Conservation (phyloP, 2,797 vertebrate genomes). For the Macropus fuliginosus region DNA sequence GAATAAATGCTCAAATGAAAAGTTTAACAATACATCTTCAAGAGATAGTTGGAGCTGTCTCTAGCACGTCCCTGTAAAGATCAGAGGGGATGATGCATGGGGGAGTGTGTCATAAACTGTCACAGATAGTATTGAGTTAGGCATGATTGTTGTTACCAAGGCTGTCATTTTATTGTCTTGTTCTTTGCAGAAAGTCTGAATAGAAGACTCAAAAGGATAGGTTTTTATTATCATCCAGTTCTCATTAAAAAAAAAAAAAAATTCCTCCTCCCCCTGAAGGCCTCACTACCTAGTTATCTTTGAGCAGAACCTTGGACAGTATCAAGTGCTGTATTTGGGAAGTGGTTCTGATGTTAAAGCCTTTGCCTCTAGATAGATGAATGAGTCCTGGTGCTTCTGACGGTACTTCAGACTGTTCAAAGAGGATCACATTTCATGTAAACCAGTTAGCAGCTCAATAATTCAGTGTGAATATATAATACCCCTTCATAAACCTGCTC, state of each 20-base stretch:
- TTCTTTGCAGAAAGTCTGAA: background rate
- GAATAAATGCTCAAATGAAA: background rate
- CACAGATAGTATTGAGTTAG: background rate
- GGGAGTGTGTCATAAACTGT: background rate
- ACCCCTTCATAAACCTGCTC: background rate
- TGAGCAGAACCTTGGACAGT: background rate
- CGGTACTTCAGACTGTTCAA: background rate
- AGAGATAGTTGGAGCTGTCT: background rate
- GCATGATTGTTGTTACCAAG: background rate
- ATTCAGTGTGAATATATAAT: too few relatives aligned
- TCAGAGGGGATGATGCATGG: background rate
- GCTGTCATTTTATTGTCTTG: background rate
- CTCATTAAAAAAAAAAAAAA: background rate
- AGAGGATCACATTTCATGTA: background rate
- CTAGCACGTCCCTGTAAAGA: background rate
- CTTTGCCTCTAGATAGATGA: rapidly evolving
- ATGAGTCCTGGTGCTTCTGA: background rate
- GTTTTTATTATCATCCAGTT: background rate
- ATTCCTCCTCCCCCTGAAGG: rapidly evolving
- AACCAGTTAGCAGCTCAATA: rapidly evolving
- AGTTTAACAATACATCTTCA: background rate
- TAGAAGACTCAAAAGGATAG: background rate
- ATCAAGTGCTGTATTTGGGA: background rate
- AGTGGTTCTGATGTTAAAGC: background rate
- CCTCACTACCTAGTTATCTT: background rate